These are phyloP conservation scores for Poicephalus meyeri DNA, from an alignment of 2,113 vertebrate species.

Conservation along the genomic window DNA sequence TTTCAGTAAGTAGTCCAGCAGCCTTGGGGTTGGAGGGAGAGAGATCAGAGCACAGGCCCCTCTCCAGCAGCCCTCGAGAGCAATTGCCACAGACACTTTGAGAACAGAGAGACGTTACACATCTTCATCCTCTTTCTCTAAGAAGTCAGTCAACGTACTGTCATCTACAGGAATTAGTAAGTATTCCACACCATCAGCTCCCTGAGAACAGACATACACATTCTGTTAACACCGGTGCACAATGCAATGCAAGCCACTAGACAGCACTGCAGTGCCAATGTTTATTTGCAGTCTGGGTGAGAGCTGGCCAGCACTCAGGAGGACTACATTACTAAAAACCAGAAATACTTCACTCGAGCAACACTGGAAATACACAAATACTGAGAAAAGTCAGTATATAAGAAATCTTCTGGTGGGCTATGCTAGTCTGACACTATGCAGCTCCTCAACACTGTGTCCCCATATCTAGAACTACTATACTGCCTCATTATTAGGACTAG, in stretches of 20 bases:
- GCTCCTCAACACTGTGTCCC: neutral
- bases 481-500: neutral
- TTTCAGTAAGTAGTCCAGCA: conserved; percentile 22
- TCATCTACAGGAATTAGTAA: conserved; percentile 88
- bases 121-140: conserved; percentile 87
- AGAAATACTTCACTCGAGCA: neutral
- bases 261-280: neutral
- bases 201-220: conserved; percentile 76
- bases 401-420: neutral
- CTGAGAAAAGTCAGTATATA: neutral
- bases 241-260: neutral
- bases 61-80: conserved; percentile 9
- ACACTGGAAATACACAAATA: neutral
- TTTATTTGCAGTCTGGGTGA: neutral
- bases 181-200: conserved; percentile 92
- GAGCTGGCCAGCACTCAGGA: neutral
- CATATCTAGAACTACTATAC: neutral
- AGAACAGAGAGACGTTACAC: conserved; percentile 21
- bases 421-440: neutral
- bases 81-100: neutral
- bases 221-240: neutral
- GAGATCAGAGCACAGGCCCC: neutral
- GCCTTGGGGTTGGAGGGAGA: neutral
- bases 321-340: neutral
- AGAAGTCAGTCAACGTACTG: conserved; percentile 85